Evolutionary conservation across 1,140 invertebrate species (phyloP), one percentile per base, ranked within the genome.

Genomic region (Pemphigus obesinymphae): DNA sequence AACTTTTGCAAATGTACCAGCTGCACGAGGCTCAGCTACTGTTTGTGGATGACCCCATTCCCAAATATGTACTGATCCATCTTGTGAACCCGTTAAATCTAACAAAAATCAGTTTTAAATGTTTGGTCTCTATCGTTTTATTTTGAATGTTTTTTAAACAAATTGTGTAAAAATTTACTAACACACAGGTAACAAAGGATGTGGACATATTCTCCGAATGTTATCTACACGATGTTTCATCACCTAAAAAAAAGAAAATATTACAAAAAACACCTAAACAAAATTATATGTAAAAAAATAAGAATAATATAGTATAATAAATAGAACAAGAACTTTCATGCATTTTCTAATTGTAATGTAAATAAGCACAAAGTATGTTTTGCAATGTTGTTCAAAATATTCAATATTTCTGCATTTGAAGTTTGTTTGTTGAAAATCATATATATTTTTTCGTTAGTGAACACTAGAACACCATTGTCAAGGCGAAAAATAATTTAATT

Each of bases 51-150:
- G 96, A 29, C 95, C 95, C 97, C 97, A 99, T 89, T 99, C 97
- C 96, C 97, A 99, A 82, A 99, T 89, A 83, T 95, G 92, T 7
- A 99, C 97, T 3, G 96, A 98, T 15, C 98, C 98, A 90, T 99
- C 98, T 86, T 97, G 95, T 76, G 95, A 94, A 80, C 98, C 98
- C 75, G 96, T 98, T 84, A 99, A 87, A 89, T 99, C 96, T 96
- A 84, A 61, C 86, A 83, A 83, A 85, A 84, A 85, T 43, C 13
- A 43, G 11, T 26, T 55, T 23, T n/a, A 80, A 45, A 61, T 23
- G 20, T 37, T 7, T 29, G 15, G 15, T 20, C n/a, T n/a, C 29
- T 34, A 20, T 58, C 3, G 23, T 50, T 37, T 78, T 31, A 53
- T 23, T 58, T 53, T 37, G 40, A 29, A 29, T 61, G 34, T 2